Evolutionary conservation across 2,113 vertebrate genomes (phyloP).

Genomic region (Mugil cephalus): DNA sequence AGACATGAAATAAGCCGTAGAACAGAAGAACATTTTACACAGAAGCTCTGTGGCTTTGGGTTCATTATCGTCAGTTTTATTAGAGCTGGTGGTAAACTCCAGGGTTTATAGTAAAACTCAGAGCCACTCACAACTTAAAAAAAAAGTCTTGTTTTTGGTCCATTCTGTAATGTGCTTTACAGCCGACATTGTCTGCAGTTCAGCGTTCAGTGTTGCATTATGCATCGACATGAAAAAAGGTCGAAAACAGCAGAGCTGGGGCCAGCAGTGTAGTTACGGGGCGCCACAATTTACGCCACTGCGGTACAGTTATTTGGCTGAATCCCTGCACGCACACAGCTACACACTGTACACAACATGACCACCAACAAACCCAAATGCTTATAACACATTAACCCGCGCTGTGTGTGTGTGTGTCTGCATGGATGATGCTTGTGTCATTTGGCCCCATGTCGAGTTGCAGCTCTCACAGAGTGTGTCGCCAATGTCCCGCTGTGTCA

Average conservation of each 20-base stretch:
- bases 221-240: constrained; percentile 34
- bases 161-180: not conserved
- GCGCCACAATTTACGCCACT: constrained; percentile 30
- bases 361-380: constrained; percentile 17
- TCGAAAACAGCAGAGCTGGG: constrained; percentile 22
- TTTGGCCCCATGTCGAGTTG: constrained; percentile 21
- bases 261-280: constrained; percentile 28
- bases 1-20: constrained; percentile 31
- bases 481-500: constrained; percentile 12
- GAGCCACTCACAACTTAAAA: constrained; percentile 14
- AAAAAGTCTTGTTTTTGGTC: constrained; percentile 3
- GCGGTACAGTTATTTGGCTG: constrained; percentile 41
- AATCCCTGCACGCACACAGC: constrained; percentile 11
- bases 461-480: constrained; percentile 16
- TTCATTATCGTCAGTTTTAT: constrained; percentile 50
- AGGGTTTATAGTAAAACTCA: constrained; percentile 41
- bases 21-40: constrained; percentile 32
- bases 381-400: not conserved
- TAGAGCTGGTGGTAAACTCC: constrained; percentile 20
- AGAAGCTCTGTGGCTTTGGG: constrained; percentile 37
- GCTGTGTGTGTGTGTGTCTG: constrained; percentile 14
- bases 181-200: constrained; percentile 31
- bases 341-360: constrained; percentile 33
- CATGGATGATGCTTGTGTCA: constrained; percentile 18
- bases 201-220: constrained; percentile 24